Evolutionary conservation across 1,140 invertebrate species (phyloP).

Genomic region (Amphibalanus amphitrite): DNA sequence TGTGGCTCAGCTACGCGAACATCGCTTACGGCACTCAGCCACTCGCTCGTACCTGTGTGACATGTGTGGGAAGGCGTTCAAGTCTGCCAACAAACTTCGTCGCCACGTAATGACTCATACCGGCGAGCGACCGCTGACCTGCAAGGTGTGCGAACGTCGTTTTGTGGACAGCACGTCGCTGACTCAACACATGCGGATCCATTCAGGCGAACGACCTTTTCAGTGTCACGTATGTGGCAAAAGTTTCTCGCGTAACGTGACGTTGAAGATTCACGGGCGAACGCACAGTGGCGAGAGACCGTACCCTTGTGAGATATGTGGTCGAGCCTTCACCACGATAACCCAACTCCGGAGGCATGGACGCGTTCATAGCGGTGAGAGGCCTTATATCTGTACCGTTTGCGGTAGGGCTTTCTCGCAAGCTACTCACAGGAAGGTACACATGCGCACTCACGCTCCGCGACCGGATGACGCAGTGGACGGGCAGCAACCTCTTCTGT

Average conservation of each 20-base stretch:
- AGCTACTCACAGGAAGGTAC: conserved; percentile 39
- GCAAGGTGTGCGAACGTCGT: conserved; percentile 31
- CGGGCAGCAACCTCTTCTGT: too few relatives aligned
- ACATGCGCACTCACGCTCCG: conserved; percentile 23
- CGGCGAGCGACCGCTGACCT: conserved; percentile 41
- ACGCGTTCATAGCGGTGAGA: conserved; percentile 25
- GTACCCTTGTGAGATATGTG: conserved; percentile 27
- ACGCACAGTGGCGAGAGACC: conserved; percentile 32
- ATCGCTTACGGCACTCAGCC: conserved; percentile 24
- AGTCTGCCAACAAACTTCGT: conserved; percentile 28
- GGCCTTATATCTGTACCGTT: conserved; percentile 17
- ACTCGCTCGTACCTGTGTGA: conserved; percentile 40
- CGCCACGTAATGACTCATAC: conserved; percentile 32
- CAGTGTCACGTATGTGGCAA: conserved; percentile 34
- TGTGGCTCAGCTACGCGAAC: conserved; percentile 30
- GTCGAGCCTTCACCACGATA: conserved; percentile 21
- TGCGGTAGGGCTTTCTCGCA: conserved; percentile 34
- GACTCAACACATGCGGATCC: conserved; percentile 36
- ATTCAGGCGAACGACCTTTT: conserved; percentile 38
- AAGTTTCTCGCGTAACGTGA: conserved; percentile 23
- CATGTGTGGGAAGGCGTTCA: conserved; percentile 30
- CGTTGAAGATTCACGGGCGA: conserved; percentile 20
- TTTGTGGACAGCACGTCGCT: conserved; percentile 24
- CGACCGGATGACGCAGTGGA: not conserved
- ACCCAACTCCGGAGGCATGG: conserved; percentile 21